phyloP scores from a whole-genome alignment of 2,797 vertebrate species.

The Mormyrops boulengeri region DNA sequence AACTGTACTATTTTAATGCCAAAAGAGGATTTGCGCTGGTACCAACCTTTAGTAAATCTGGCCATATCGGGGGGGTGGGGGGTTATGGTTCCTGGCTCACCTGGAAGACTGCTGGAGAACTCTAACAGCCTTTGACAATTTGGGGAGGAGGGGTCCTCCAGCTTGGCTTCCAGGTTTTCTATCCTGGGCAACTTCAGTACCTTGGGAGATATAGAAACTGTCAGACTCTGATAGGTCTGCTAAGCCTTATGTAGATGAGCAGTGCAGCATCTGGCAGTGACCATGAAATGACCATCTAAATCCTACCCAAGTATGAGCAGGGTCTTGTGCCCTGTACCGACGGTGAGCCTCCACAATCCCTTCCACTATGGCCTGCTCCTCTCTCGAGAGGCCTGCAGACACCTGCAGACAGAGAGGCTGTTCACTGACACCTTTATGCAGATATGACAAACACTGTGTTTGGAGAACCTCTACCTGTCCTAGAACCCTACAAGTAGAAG shows the following conservation, averaged over 20 bases:
- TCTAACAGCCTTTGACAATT: constrained; percentile 73
- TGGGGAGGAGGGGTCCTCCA: constrained; percentile 61
- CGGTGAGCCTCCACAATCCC: constrained; percentile 78
- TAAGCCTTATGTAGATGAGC: background rate
- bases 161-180: constrained; percentile 55
- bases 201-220: constrained; percentile 32
- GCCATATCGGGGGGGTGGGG: background rate
- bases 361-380: constrained; percentile 76
- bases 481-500: constrained; percentile 72
- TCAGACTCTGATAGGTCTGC: background rate
- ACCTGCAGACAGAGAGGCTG: constrained; percentile 27
- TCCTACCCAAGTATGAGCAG: constrained; percentile 66
- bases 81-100: constrained; percentile 46
- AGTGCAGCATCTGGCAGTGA: background rate
- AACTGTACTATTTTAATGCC: background rate
- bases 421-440: background rate
- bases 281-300: background rate
- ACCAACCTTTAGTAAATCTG: background rate
- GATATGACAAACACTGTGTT: constrained; percentile 2
- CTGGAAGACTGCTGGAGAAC: constrained; percentile 82
- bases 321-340: constrained; percentile 67
- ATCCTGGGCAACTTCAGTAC: constrained; percentile 66
- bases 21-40: background rate
- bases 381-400: constrained; percentile 65
- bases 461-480: constrained; percentile 58